Base-by-base conservation (phyloP, 2,113 vertebrate genomes). In the Ondatra zibethicus region DNA sequence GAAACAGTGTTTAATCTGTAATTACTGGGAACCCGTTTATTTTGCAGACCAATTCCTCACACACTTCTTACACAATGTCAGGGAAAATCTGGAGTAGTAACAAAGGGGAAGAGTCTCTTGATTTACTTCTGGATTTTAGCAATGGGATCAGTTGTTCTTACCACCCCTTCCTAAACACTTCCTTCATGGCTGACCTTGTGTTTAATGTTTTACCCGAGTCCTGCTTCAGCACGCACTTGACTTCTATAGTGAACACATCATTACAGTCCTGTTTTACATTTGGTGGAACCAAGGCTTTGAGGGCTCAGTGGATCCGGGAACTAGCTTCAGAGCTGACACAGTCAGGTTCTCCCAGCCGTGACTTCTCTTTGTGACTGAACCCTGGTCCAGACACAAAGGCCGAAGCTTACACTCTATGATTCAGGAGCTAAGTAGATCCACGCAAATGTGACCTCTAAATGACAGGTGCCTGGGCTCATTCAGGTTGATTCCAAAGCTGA, bases 41-140 rank as follows among this genome's bases (percentile, higher is more conserved):
- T 96, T 95, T 94, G 50, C n/a, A 89, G 10, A 87, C 27, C 17
- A 42, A 93, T 63, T 94, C 16, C 89, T 96, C 65, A 58, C 45
- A 78, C 23, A 68, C 63, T 77, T 95, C 65, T 93, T 27, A 65
- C 50, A 13, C 13, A 17, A 21, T 63, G 47, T 82, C 66, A 94
- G 21, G 42, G 8, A 78, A 55, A 82, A 87, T 72, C 61, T 70
- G 25, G 39, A 75, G 61, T 86, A 80, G 50, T 47, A 77, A 72
- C n/a, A 50, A 78, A 76, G 68, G 25, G 58, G 21, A 91, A 72
- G 65, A 52, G 78, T 73, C 16, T 85, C 47, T 68, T 14, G 12
- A 65, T 95, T 93, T 92, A 78, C 45, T 90, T 93, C 36, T 1
- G 88, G 7, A 85, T 88, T 23, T 86, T 91, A 89, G 65, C 39